phyloP scores from a whole-genome alignment of 1,140 invertebrate genomes.

The Coenobita brevimanus region DNA sequence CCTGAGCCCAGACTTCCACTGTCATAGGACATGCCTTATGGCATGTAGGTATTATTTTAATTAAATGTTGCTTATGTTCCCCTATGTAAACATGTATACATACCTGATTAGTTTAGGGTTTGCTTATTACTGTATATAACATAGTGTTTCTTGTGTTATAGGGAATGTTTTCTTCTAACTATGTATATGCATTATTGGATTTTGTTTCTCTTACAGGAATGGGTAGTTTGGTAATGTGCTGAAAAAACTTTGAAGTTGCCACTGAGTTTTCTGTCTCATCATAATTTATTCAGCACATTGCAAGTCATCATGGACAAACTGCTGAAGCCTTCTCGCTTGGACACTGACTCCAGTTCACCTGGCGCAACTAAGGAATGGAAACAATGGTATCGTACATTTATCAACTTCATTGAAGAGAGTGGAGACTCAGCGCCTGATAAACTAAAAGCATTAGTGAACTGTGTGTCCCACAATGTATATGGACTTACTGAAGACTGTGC shows the following conservation, averaged over 20 bases:
- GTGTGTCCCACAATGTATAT: constrained; percentile 4
- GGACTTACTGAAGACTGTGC: neutral
- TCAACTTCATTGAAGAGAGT: constrained; percentile 19
- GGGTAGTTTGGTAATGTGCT: no score
- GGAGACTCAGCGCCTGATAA: neutral
- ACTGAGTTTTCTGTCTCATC: neutral
- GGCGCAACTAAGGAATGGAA: constrained; percentile 28
- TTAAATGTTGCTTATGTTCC: no score
- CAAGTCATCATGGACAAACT: neutral
- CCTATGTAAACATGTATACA: no score
- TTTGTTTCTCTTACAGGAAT: no score
- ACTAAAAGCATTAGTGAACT: constrained; percentile 13
- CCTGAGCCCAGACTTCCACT: no score
- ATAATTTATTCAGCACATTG: neutral
- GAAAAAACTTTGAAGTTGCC: neutral
- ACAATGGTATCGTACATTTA: constrained; percentile 5
- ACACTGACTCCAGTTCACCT: constrained; percentile 11
- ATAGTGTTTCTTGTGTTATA: no score
- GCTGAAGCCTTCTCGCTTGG: neutral
- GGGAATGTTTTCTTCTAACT: no score
- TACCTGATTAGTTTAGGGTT: no score
- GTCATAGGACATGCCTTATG: no score
- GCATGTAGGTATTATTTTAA: no score
- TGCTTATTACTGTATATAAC: no score
- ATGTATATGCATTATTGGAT: no score